Base-by-base conservation (phyloP, 92 coral and sea anemone species). In the Palythoa heliodiscus region DNA sequence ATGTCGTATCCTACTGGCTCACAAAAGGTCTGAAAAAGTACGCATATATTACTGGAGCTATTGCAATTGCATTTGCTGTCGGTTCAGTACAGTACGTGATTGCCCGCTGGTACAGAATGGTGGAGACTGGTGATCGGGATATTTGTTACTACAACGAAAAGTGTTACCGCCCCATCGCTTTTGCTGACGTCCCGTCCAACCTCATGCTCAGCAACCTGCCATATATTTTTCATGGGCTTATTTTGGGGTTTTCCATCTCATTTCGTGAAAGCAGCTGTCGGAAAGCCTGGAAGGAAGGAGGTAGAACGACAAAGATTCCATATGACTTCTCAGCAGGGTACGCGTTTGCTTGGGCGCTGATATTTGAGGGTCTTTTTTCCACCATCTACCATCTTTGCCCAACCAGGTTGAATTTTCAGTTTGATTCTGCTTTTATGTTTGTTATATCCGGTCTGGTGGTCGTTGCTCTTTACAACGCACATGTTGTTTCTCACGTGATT, bases 361-460 rank as follows among this genome's bases (percentile, higher is more conserved):
- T 92, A 75, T 94, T 95, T 82, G 92, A 95, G 66, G 98, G 98
- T 4, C 79, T 94, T 68, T 95, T 95, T 78, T 95, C 98, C 17
- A 93, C 98, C n/a, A 90, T 91, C 3, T 95, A 95, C 64, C 98
- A 95, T 73, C 81, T 95, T 13, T 95, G 98, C 61, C 98, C 98
- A 9, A 91, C 98, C 82, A 91, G 98, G 23, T 82, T 95, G 86
- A 95, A 95, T 16, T 95, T 95, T 73, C 98, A 95, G 95, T 94
- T 95, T 81, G 98, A 95, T 78, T 90, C 98, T 0, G 98, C 98
- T 25, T 95, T 95, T 86, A 95, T 95, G 98, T 95, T 95, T 77
- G 89, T 95, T 73, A 95, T 95, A 15, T 90, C 95, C 12, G 98
- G 94, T 50, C 87, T 95, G 76, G 98, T 95, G 3, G 88, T 95